Evolutionary conservation across 2,888 invertebrate genomes (phyloP), one percentile per base, ranked within the genome.

Genomic region (Epicampocera succincta): DNA sequence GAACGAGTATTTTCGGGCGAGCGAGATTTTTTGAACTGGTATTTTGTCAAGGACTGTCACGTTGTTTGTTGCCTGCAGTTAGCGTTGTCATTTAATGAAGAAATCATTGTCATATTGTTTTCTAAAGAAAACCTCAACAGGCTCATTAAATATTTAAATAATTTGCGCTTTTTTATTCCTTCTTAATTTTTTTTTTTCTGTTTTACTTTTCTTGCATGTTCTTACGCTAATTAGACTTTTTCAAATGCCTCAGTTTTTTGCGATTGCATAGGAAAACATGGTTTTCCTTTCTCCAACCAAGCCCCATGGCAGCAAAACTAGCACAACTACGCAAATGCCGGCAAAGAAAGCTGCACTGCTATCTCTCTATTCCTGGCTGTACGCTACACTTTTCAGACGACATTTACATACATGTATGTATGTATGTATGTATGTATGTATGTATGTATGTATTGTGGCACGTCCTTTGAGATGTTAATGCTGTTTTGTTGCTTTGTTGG

Each of bases 141-240:
- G 8, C 13, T 48, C 17, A 46, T 46, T 9, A 50, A 12, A 0
- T 19, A n/a, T 50, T 50, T 50, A 12, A 19, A 19, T 38, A 38
- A 40, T 21, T 50, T 50, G 6, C 12, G 17, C 29, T 8, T 66
- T 40, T 66, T 19, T 42, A 29, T 69, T 58, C 17, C 11, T 17
- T 58, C 60, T 71, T n/a, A 15, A 12, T 60, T 15, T 15, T 50
- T 21, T 19, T 60, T 38, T 15, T 12, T 50, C 8, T 33, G 5
- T 52, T 63, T n/a, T 33, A 21, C 66, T 66, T 38, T 25, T 42
- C 29, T 52, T 52, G 29, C 25, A n/a, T 29, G 29, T 52, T 58
- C 44, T 60, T 52, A 60, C 52, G 66, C 50, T 75, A 75, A 75
- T 75, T 75, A 68, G 75, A 60, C n/a, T 52, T 60, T 60, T 75